Conservation (phyloP, 2,888 invertebrate genomes). For the Litoditis marina region DNA sequence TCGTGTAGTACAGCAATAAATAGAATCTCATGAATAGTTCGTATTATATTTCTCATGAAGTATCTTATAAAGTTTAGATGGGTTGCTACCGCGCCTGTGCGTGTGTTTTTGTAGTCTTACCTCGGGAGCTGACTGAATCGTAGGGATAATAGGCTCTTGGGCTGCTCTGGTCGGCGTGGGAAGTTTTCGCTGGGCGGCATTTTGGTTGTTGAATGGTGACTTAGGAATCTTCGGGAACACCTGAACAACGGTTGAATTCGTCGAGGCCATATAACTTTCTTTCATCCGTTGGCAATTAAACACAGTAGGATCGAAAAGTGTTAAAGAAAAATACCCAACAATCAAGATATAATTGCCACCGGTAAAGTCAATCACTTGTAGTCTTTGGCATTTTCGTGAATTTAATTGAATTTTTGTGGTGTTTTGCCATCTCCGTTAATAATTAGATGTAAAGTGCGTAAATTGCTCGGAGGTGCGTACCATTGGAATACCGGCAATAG, state of each 20-base stretch:
- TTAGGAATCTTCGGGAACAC: conserved; percentile 59
- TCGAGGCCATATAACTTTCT: no score
- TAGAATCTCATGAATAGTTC: no score
- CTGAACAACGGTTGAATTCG: conserved; percentile 17
- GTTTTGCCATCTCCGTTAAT: background rate
- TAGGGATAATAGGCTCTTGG: conserved; percentile 28
- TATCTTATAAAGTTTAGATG: no score
- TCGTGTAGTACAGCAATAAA: no score
- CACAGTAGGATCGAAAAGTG: no score
- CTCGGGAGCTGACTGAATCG: conserved; percentile 35
- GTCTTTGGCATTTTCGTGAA: no score
- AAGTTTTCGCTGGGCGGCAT: background rate
- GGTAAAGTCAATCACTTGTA: no score
- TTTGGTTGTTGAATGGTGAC: conserved; percentile 37
- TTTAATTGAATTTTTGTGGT: background rate
- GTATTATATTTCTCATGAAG: background rate
- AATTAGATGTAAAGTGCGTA: conserved; percentile 7
- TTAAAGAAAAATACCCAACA: no score
- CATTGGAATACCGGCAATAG: conserved; percentile 61
- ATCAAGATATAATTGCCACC: no score
- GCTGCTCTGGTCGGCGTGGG: conserved; percentile 1
- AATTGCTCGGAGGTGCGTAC: conserved; percentile 17
- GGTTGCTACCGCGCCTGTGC: no score
- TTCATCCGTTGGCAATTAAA: no score
- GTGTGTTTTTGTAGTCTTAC: conserved; percentile 15